Base-by-base conservation (phyloP, 2,797 vertebrate genomes). In the Phoebastria nigripes region DNA sequence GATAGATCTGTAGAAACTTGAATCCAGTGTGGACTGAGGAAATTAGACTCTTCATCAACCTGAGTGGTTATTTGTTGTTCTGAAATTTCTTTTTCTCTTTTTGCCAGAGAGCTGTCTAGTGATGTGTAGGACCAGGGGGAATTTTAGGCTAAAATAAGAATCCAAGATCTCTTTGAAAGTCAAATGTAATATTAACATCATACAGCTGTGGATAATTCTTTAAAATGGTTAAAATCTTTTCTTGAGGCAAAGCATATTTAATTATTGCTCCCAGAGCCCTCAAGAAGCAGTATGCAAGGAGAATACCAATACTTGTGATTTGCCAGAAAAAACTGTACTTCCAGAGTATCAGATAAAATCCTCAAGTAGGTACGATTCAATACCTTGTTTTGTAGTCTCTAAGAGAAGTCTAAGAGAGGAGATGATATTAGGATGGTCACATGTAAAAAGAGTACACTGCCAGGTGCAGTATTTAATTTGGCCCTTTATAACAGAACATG, bases 141-240 rank as follows among this genome's bases (percentile, higher is more conserved):
- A 78, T 94, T 89, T 81, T 88, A 86, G 42, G 25, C 82, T 94
- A 86, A 95, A 94, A 81, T 90, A 86, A 93, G 65, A 87, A 91
- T 49, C 51, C 44, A 67, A 61, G 63, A 46, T 63, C 5, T 87
- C 44, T 87, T 92, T 90, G 67, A 85, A 93, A 91, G 33, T 78
- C 82, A 89, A 33, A 72, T 78, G 18, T 81, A 76, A n/a, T 74
- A 62, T 47, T 69, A 95, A 26, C 39, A 54, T 77, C 63, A 69
- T 41, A 47, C 8, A 83, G 29, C 31, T 89, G 20, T 63, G 55
- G 74, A 15, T 93, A 91, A 62, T 81, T 92, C 65, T 91, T 92
- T 88, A 51, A 82, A 94, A 92, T 71, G 25, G 39, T 73, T 74
- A 65, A 79, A 79, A 82, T 39, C 4, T 87, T 82, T 87, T 85